These are phyloP conservation scores for Yponomeuta cagnagella DNA, from an alignment of 2,888 invertebrate species.

Conservation along the genomic window DNA sequence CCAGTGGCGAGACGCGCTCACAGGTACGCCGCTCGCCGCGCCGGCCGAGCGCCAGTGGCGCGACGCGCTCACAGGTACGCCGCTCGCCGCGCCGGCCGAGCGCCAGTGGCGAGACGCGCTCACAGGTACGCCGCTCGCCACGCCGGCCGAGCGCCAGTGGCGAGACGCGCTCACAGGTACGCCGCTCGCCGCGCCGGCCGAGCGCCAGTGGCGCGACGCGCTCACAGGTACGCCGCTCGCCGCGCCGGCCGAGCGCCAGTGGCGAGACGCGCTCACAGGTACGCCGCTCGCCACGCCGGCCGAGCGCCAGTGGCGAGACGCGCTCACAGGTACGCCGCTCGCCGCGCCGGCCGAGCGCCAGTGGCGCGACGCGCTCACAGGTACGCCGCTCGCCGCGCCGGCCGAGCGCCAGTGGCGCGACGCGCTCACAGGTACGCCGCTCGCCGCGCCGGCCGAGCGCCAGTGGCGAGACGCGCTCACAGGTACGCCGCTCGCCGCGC, in stretches of 20 bases:
- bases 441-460: constrained; percentile 7
- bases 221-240: background rate
- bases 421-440: background rate
- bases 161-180: background rate
- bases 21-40: background rate
- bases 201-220: constrained; percentile 12
- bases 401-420: background rate
- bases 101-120: background rate
- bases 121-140: background rate
- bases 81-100: constrained; percentile 12
- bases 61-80: background rate
- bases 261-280: background rate
- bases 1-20: background rate
- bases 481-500: background rate
- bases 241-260: background rate
- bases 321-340: background rate
- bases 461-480: background rate
- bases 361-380: background rate
- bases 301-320: constrained; percentile 13
- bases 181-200: background rate
- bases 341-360: constrained; percentile 10
- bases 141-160: background rate
- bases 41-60: background rate
- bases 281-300: background rate
- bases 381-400: background rate